Evolutionary conservation across 2,797 vertebrate genomes (phyloP), one percentile per base, ranked within the genome.

Genomic region (Eleutherodactylus coqui): DNA sequence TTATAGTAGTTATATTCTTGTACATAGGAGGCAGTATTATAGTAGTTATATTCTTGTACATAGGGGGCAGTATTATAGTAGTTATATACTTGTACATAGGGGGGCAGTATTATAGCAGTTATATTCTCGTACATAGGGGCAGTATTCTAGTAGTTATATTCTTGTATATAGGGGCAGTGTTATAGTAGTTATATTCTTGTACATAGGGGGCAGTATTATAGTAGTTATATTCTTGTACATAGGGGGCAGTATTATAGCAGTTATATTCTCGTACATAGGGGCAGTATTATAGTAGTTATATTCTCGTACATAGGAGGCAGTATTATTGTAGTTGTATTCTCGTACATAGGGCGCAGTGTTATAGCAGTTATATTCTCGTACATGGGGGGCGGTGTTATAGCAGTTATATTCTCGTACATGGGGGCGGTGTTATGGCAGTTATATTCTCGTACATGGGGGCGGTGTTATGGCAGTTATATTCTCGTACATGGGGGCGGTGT

Each of bases 11-110:
- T 60, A 60, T 60, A 60, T 60, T 60, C 58, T 5, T 60, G 58
- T 60, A 60, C n/a, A 60, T 60, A 60, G 58, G 58, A 29, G 58
- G 58, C 58, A 60, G 58, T 60, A 27, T 60, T 60, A 60, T 60
- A 60, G n/a, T 60, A 60, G 58, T 60, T 60, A 60, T 60, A 60
- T 60, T 60, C 58, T 5, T 60, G 58, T 60, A 60, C n/a, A 60
- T 53, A 53, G 51, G 58, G 58, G 11, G 58, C 58, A 60, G 58
- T 60, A 60, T 60, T 60, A 60, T 60, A 60, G 58, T 13, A 60
- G 58, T 60, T 60, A 60, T 53, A 53, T 53, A 21, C 51, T 24
- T 53, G 51, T 53, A 53, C 17, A 53, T 53, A 53, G 49, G 49
- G n/a, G 6, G 49, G 49, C 49, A 53, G 49, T 53, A 53, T 53